Conservation (phyloP, 2,797 vertebrate species). For the Alosa sapidissima region DNA sequence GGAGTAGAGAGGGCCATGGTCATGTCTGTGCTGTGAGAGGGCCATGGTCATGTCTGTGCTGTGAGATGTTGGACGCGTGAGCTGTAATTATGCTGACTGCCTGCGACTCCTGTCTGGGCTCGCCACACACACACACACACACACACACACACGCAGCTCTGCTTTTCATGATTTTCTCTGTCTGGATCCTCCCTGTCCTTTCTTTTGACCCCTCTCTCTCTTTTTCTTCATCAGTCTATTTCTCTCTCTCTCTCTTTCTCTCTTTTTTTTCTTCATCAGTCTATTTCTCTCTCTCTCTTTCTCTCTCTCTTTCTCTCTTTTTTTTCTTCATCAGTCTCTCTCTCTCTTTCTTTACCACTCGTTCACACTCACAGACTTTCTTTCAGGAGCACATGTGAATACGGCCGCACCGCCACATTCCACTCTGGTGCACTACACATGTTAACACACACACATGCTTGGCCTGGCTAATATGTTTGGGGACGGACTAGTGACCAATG, state of each 20-base stretch:
- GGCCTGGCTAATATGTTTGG: background rate
- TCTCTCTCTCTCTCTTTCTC: background rate
- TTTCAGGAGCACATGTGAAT: background rate
- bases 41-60: conserved; percentile 35
- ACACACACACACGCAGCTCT: background rate
- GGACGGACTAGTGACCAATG: background rate
- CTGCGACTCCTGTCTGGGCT: conserved; percentile 23
- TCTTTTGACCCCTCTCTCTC: background rate
- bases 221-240: too few relatives aligned
- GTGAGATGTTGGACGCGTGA: background rate
- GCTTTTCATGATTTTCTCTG: background rate
- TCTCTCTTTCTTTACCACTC: background rate
- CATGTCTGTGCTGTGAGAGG: conserved; percentile 30
- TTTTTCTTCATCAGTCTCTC: background rate
- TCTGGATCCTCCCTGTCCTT: background rate
- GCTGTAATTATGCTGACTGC: conserved; percentile 14
- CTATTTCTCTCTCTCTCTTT: background rate
- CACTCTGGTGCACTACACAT: background rate
- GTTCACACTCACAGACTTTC: background rate
- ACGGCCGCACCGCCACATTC: background rate
- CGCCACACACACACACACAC: background rate
- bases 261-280: background rate
- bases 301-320: background rate
- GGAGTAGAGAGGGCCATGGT: conserved; percentile 17
- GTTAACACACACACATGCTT: background rate